phyloP scores from a whole-genome alignment of 1,140 invertebrate genomes.

The Drosophila arizonae region DNA sequence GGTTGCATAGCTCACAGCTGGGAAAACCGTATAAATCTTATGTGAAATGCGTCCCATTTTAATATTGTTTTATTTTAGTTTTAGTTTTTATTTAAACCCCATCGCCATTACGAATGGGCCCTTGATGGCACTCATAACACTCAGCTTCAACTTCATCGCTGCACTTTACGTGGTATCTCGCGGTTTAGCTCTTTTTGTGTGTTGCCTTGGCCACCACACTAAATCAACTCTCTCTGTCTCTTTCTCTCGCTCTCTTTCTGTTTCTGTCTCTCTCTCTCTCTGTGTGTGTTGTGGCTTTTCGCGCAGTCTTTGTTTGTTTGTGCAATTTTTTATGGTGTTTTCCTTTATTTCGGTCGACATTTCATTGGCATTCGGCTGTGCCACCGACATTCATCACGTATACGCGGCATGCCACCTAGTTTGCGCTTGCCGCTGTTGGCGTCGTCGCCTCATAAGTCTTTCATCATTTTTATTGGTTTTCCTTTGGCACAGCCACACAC shows the following conservation, averaged over 20 bases:
- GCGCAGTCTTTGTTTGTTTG: constrained; percentile 53
- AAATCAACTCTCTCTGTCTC: neutral
- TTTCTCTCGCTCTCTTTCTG: too few species aligned
- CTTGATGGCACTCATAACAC: too few species aligned
- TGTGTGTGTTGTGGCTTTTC: constrained; percentile 21
- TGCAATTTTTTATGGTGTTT: constrained; percentile 50
- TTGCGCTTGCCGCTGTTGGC: constrained; percentile 1
- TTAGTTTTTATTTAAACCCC: too few species aligned
- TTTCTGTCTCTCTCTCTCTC: too few species aligned
- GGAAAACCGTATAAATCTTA: too few species aligned
- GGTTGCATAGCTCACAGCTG: too few species aligned
- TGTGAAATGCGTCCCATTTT: too few species aligned
- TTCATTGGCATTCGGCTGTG: constrained; percentile 62
- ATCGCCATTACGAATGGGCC: too few species aligned
- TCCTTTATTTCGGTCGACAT: constrained; percentile 45
- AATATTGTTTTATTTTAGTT: too few species aligned
- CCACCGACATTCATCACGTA: constrained; percentile 59
- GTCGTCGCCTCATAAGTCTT: constrained; percentile 56
- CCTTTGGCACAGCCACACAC: constrained; percentile 8
- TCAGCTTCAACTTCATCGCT: too few species aligned
- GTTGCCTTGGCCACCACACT: neutral
- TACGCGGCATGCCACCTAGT: constrained; percentile 42
- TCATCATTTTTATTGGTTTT: constrained; percentile 75
- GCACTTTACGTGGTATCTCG: neutral
- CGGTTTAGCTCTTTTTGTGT: neutral